Evolutionary conservation across 2,888 invertebrate genomes (phyloP).

Genomic region (Drepanosiphum platanoidis): DNA sequence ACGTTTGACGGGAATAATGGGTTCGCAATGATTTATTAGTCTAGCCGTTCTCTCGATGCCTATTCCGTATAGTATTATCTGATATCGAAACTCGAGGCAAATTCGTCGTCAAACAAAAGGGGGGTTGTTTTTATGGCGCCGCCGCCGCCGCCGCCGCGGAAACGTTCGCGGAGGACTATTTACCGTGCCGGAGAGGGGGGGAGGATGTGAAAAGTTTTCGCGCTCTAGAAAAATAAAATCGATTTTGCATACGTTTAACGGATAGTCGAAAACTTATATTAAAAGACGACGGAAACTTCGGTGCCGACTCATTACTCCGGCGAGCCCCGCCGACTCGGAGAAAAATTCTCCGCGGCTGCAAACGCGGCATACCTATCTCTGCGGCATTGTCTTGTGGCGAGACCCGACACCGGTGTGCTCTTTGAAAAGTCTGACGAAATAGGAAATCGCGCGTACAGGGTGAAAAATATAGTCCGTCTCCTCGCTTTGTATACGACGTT

Average conservation of each 20-base stretch:
- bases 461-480: background rate
- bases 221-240: slow-evolving; percentile 26
- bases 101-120: slow-evolving; percentile 10
- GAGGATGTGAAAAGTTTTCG: slow-evolving; percentile 27
- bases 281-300: slow-evolving; percentile 3
- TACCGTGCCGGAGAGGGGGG: slow-evolving; percentile 5
- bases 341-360: background rate
- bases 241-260: slow-evolving; percentile 19
- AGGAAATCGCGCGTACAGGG: background rate
- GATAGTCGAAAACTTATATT: slow-evolving; percentile 21
- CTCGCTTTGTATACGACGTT: background rate
- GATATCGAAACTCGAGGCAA: slow-evolving; percentile 2
- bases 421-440: background rate
- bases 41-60: background rate
- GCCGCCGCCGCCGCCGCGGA: too few species aligned
- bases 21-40: background rate
- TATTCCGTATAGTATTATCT: background rate
- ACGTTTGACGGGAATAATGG: background rate
- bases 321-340: background rate
- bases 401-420: too few species aligned
- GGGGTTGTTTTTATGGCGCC: slow-evolving; percentile 26
- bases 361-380: background rate
- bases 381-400: background rate
- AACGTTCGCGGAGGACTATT: slow-evolving; percentile 1
- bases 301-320: background rate